Evolutionary conservation across 2,113 vertebrate genomes (phyloP), one percentile per base, ranked within the genome.

Genomic region (Erinaceus europaeus): DNA sequence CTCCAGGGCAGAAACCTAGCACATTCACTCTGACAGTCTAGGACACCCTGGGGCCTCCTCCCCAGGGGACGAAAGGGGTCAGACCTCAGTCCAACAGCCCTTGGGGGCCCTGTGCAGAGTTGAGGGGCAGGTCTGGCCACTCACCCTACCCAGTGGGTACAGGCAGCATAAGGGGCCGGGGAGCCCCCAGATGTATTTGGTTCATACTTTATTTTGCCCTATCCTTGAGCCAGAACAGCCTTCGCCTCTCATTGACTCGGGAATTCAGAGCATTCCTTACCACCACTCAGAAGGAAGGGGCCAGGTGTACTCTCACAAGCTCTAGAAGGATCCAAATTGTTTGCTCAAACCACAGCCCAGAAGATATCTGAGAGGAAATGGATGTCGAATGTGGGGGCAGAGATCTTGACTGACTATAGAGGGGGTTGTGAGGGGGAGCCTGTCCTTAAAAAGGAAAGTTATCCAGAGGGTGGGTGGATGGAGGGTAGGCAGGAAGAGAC

Each of bases 221-320:
- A 85, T 82, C 62, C 46, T 36, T 57, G 42, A 27, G 71, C 77
- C 65, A 75, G 46, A n/a, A n/a, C n/a, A n/a, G n/a, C n/a, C n/a
- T n/a, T n/a, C n/a, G n/a, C n/a, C n/a, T n/a, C n/a, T n/a, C n/a
- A 85, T 90, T 38, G 83, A 93, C 88, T 90, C 90, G 78, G 93
- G 96, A 97, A 97, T 97, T 87, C 34, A 1, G 93, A 93, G 93
- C 61, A 95, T 96, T 95, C 96, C 94, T 97, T 82, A 89, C 55
- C 62, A 68, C 34, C 78, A 25, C 90, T 44, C 62, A 94, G 94
- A 90, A 92, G 88, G 78, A 92, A 93, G 90, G 75, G 86, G 76
- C 88, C 72, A 85, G 79, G 91, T 90, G 64, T 88, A 84, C 84
- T 85, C 86, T 91, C 48, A 87, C n/a, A 59, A 85, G 92, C 73